Evolutionary conservation across 2,888 invertebrate species (phyloP).

Genomic region (Watsonalla cultraria): DNA sequence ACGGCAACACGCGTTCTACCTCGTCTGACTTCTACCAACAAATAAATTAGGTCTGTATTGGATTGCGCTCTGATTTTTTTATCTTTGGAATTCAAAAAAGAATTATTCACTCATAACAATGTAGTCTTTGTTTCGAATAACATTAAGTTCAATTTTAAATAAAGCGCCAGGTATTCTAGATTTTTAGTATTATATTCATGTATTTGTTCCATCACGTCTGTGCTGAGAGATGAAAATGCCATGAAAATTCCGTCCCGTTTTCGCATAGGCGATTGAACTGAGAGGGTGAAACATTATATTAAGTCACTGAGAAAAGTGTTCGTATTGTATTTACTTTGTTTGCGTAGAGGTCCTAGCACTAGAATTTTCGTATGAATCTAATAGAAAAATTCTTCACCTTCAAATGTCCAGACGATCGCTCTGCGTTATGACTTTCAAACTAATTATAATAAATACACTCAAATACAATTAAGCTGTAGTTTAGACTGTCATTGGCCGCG

Average conservation of each 20-base stretch:
- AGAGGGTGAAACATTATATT: slow-evolving; percentile 57
- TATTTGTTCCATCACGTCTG: slow-evolving; percentile 73
- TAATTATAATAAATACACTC: slow-evolving; percentile 34
- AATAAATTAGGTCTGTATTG: slow-evolving; percentile 37
- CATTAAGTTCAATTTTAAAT: slow-evolving; percentile 52
- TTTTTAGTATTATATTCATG: slow-evolving; percentile 74
- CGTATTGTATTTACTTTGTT: slow-evolving; percentile 62
- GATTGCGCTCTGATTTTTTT: slow-evolving; percentile 45
- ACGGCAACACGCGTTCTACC: slow-evolving; percentile 21
- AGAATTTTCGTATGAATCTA: slow-evolving; percentile 53
- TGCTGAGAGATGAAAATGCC: slow-evolving; percentile 70
- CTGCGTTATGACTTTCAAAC: slow-evolving; percentile 51
- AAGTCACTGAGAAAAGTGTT: slow-evolving; percentile 60
- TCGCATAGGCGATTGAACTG: slow-evolving; percentile 46
- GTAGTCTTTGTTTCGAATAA: slow-evolving; percentile 46
- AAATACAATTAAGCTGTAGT: background rate
- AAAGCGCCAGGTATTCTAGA: slow-evolving; percentile 46
- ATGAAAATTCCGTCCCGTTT: slow-evolving; percentile 65
- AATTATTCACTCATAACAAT: slow-evolving; percentile 52
- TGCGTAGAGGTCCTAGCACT: slow-evolving; percentile 45
- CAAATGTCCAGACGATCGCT: slow-evolving; percentile 59
- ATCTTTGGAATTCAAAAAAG: slow-evolving; percentile 71
- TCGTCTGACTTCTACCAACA: slow-evolving; percentile 30
- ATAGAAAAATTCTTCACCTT: slow-evolving; percentile 58
- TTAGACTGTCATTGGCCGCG: too few species aligned